These are phyloP conservation scores for Bombus polaris DNA, from an alignment of 1,140 invertebrate species.

Conservation along the genomic window DNA sequence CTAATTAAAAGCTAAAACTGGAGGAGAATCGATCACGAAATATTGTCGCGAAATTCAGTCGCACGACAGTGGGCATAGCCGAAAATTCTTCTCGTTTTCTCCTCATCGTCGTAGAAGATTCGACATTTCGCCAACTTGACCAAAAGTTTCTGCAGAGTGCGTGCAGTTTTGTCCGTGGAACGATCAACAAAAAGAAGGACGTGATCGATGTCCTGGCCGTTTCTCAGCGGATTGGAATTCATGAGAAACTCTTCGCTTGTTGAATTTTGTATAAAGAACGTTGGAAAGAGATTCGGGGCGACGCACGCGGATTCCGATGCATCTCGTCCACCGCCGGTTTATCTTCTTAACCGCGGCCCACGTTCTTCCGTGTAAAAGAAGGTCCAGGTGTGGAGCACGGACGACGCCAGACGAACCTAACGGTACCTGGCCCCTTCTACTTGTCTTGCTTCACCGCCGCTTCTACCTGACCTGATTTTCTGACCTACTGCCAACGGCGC, in stretches of 20 bases:
- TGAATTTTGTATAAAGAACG: constrained; percentile 15
- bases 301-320: constrained; percentile 4
- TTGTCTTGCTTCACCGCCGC: constrained; percentile 58
- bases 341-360: constrained; percentile 22
- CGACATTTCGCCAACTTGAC: no score
- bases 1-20: no score
- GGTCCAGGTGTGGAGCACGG: constrained; percentile 10
- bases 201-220: not conserved
- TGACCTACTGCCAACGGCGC: constrained; percentile 76
- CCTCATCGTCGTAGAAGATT: no score
- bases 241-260: not conserved
- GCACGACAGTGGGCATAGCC: no score
- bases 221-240: not conserved
- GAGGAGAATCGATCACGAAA: no score
- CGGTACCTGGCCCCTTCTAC: constrained; percentile 55
- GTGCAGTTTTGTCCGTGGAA: no score
- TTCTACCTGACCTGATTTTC: constrained; percentile 77
- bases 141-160: no score
- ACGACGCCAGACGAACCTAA: constrained; percentile 57
- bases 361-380: constrained; percentile 49
- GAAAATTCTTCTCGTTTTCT: no score
- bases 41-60: no score
- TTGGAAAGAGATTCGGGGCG: not conserved
- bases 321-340: constrained; percentile 18
- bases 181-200: not conserved